phyloP scores from a whole-genome alignment of 2,113 vertebrate species.

The Pterocles orientalis region DNA sequence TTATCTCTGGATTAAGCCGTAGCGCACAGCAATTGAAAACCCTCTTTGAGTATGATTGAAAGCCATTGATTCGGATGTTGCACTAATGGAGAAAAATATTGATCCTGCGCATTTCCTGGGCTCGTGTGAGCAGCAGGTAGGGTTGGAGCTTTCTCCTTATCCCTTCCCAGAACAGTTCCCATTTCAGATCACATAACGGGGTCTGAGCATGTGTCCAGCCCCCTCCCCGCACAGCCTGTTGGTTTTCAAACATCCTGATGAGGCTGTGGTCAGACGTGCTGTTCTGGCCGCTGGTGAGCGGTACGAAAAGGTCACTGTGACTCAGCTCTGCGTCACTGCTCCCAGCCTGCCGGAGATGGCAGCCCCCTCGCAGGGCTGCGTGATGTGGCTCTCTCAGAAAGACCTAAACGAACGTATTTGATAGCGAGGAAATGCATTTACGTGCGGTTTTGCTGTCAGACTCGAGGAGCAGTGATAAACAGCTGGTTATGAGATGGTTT shows the following conservation, averaged over 20 bases:
- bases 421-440: accelerated
- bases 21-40: not conserved
- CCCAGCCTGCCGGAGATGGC: not conserved
- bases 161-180: not conserved
- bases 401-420: accelerated
- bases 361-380: accelerated
- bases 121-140: not conserved
- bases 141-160: not conserved
- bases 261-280: not conserved
- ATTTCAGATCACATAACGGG: accelerated
- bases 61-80: not conserved
- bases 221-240: not conserved
- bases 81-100: not conserved
- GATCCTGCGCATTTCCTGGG: not conserved
- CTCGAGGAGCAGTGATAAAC: not conserved
- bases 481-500: not conserved
- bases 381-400: not conserved
- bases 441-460: accelerated
- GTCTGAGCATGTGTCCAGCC: accelerated
- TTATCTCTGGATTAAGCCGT: not conserved
- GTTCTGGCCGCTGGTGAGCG: not conserved
- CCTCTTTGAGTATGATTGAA: accelerated
- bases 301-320: not conserved
- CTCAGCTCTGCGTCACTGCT: not conserved
- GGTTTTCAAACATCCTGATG: accelerated